Conservation (phyloP, 2,888 invertebrate species). For the Parapristionchus giblindavisi region DNA sequence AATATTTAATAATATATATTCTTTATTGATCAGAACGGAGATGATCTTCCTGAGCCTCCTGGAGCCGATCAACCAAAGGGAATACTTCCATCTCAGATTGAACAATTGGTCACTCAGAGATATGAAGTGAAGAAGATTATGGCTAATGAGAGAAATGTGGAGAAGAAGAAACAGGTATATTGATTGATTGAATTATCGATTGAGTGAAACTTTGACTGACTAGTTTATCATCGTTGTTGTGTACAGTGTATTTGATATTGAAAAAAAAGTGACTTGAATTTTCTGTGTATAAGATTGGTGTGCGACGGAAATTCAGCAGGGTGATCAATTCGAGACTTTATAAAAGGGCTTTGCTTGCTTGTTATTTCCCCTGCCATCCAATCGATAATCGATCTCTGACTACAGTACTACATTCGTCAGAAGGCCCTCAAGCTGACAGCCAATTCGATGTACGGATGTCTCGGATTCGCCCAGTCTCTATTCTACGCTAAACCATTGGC, state of each 20-base stretch:
- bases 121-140: slow-evolving; percentile 90
- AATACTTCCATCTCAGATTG: slow-evolving; percentile 91
- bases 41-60: slow-evolving; percentile 71
- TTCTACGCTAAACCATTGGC: slow-evolving; percentile 97
- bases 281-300: too few species aligned
- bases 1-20: background rate
- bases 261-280: too few species aligned
- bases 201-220: too few species aligned
- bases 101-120: slow-evolving; percentile 82
- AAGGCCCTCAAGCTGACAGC: slow-evolving; percentile 96
- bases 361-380: too few species aligned
- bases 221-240: too few species aligned
- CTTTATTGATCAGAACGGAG: slow-evolving; percentile 59
- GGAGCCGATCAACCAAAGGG: slow-evolving; percentile 74
- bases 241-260: too few species aligned
- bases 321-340: too few species aligned
- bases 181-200: too few species aligned
- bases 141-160: slow-evolving; percentile 74
- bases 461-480: slow-evolving; percentile 90
- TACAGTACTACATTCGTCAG: slow-evolving; percentile 92
- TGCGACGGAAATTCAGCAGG: too few species aligned
- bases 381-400: too few species aligned
- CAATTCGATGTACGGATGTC: slow-evolving; percentile 99
- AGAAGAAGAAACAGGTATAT: slow-evolving; percentile 80
- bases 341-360: too few species aligned